Percentiles rank a stretch among this genome's conserved stretches.
Evolutionary conservation across 2,888 invertebrate genomes (phyloP).

Genomic region (Bugulina stolonifera): DNA sequence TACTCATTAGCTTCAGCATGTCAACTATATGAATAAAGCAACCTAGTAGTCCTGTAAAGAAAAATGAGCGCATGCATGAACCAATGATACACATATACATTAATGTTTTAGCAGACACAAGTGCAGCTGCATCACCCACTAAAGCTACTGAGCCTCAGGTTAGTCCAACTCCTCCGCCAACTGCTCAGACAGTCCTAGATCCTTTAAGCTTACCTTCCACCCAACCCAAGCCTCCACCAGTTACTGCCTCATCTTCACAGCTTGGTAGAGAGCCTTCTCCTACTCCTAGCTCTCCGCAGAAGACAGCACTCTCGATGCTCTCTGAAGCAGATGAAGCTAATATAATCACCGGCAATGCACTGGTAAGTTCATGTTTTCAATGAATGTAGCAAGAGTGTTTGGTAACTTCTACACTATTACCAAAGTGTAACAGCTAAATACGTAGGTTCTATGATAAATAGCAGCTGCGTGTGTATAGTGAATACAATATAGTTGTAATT

Average conservation of each 20-base stretch:
- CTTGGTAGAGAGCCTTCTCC: background rate
- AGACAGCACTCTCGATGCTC: background rate
- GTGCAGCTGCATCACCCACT: background rate
- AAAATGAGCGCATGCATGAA: no score
- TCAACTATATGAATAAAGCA: no score
- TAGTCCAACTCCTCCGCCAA: constrained; percentile 19
- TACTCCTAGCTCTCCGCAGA: background rate
- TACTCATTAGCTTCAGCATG: no score
- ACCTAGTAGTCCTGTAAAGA: no score
- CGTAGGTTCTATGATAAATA: no score
- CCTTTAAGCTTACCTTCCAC: background rate
- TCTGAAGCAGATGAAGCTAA: constrained; percentile 25
- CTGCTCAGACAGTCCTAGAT: background rate
- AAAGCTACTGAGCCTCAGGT: background rate
- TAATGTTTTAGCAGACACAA: no score
- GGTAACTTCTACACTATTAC: no score
- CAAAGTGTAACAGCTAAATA: no score
- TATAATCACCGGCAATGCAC: constrained; percentile 20
- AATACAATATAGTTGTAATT: no score
- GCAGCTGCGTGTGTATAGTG: no score
- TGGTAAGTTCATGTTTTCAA: background rate
- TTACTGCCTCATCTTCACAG: background rate
- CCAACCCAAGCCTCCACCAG: background rate
- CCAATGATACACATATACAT: no score
- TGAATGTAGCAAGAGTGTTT: background rate